phyloP scores from a whole-genome alignment of 2,113 vertebrate species.

The Scomber scombrus region DNA sequence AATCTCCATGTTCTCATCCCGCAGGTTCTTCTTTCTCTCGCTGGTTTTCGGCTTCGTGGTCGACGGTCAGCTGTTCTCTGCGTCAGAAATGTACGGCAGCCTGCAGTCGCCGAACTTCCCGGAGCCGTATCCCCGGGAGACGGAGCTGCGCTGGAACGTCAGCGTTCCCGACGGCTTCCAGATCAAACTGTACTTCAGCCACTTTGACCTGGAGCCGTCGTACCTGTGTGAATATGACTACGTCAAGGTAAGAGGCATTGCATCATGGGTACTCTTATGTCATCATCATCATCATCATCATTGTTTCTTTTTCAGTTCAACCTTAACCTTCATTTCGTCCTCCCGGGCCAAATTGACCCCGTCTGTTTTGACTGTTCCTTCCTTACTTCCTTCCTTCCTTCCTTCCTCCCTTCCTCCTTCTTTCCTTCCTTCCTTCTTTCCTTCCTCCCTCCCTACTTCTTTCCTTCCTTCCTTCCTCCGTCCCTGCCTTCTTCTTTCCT shows the following conservation, averaged over 20 bases:
- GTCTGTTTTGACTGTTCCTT: too few relatives aligned
- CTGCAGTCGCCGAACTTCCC: constrained; percentile 93
- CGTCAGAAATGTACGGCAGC: constrained; percentile 89
- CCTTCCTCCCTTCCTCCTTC: too few relatives aligned
- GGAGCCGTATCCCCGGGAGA: constrained; percentile 91
- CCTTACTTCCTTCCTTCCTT: too few relatives aligned
- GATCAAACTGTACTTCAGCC: constrained; percentile 94
- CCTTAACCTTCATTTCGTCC: too few relatives aligned
- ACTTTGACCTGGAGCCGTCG: constrained; percentile 96
- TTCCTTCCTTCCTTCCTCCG: too few relatives aligned
- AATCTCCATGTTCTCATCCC: too few relatives aligned
- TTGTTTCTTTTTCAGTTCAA: too few relatives aligned
- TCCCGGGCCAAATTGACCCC: too few relatives aligned
- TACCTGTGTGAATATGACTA: constrained; percentile 98
- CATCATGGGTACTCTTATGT: neutral
- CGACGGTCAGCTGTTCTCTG: constrained; percentile 65
- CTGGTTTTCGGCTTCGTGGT: neutral
- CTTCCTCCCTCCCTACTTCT: too few relatives aligned
- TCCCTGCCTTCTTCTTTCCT: too few relatives aligned
- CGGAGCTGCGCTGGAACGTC: constrained; percentile 90
- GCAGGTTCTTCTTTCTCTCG: neutral
- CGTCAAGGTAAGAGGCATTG: constrained; percentile 89
- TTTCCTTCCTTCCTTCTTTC: too few relatives aligned
- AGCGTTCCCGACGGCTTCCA: constrained; percentile 89
- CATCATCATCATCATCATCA: too few relatives aligned